Conservation (phyloP, 2,888 invertebrate genomes). For the Dryobotodes eremita region DNA sequence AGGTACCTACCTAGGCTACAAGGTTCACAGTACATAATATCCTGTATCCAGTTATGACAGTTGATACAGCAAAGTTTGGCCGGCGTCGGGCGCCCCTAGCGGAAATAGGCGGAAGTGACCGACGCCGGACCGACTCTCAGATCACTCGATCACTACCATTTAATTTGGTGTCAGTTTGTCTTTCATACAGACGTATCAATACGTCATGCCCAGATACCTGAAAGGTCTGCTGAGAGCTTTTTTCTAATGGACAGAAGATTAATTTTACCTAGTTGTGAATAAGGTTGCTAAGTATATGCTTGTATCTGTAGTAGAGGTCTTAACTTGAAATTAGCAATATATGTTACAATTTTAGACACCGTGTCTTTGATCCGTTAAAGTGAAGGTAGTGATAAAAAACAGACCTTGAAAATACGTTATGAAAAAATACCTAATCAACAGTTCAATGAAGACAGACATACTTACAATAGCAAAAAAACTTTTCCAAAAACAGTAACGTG, state of each 20-base stretch:
- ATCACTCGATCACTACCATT: slow-evolving; percentile 61
- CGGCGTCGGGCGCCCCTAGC: slow-evolving; percentile 71
- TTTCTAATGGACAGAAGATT: neutral
- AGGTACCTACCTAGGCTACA: neutral
- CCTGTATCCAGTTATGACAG: slow-evolving; percentile 32
- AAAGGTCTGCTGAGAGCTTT: neutral
- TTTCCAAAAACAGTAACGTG: neutral
- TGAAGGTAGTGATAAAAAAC: neutral
- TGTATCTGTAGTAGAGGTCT: neutral
- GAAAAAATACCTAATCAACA: neutral
- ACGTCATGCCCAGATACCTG: neutral
- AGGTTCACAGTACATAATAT: neutral
- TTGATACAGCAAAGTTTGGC: slow-evolving; percentile 46
- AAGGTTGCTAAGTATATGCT: neutral
- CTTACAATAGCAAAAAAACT: neutral
- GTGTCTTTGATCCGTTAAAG: neutral
- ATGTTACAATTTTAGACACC: neutral
- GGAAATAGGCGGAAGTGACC: slow-evolving; percentile 83
- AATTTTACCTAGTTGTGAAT: neutral
- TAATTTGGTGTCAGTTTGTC: slow-evolving; percentile 35
- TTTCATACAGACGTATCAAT: slow-evolving; percentile 4
- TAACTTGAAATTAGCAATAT: neutral
- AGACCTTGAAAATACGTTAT: neutral
- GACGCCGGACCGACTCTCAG: slow-evolving; percentile 80
- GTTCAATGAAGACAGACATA: neutral